Percentiles rank a stretch among this genome's conserved stretches.
Evolutionary conservation across 2,888 invertebrate species (phyloP).

Genomic region (Rhorus exstirpatorius): DNA sequence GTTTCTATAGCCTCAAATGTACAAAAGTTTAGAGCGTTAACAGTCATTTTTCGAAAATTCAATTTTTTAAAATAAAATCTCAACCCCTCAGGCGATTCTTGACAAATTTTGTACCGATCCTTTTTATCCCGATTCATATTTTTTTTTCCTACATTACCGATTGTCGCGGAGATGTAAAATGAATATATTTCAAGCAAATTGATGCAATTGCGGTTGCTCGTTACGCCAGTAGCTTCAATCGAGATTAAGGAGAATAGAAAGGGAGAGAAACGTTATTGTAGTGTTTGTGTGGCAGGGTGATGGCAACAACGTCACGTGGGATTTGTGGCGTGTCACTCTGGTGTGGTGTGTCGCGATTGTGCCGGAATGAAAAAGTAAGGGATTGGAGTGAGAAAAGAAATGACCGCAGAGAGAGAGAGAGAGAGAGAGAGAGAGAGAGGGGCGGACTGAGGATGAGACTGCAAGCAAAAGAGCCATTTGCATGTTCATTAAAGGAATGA

Average conservation of each 20-base stretch:
- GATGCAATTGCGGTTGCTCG: conserved; percentile 28
- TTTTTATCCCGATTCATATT: no score
- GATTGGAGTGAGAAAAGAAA: conserved; percentile 20
- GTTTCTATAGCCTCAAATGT: no score
- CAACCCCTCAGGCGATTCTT: no score
- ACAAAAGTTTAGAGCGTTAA: no score
- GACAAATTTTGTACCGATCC: no score
- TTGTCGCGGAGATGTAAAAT: no score
- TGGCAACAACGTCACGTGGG: conserved; percentile 6
- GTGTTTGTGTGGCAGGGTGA: not conserved
- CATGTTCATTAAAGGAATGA: conserved; percentile 71
- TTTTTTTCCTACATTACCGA: no score
- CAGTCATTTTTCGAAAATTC: no score
- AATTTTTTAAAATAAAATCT: no score
- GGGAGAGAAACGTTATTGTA: no score
- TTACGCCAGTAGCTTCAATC: conserved; percentile 21
- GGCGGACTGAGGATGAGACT: conserved; percentile 48
- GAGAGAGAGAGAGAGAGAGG: conserved; percentile 20
- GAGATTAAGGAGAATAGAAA: conserved; percentile 19
- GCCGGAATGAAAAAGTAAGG: conserved; percentile 54
- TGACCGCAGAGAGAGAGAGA: conserved; percentile 5
- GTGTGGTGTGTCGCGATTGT: conserved; percentile 11
- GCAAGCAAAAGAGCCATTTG: conserved; percentile 68
- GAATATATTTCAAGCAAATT: not conserved
- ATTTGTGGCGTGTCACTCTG: not conserved